Evolutionary conservation across 2,797 vertebrate genomes (phyloP).

Genomic region (Sebastes cheni): DNA sequence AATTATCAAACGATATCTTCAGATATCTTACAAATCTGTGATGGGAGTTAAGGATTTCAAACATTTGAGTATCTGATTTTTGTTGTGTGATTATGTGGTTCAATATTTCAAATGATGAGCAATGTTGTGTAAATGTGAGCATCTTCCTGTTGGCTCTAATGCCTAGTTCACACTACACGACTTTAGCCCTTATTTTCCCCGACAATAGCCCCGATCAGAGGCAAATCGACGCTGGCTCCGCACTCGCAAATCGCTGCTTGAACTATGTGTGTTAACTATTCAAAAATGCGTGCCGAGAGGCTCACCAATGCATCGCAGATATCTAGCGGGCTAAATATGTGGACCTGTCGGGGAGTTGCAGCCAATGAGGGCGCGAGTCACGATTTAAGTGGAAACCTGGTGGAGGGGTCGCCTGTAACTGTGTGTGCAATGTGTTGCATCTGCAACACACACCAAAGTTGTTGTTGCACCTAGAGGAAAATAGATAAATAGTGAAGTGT

Average conservation of each 20-base stretch:
- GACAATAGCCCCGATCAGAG: neutral
- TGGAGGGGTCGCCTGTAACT: neutral
- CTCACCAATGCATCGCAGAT: neutral
- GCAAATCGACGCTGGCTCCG: neutral
- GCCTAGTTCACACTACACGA: neutral
- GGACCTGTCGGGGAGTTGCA: neutral
- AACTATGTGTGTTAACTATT: neutral
- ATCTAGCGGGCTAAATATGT: neutral
- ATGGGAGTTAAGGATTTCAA: neutral
- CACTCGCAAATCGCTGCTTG: neutral
- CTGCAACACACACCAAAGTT: neutral
- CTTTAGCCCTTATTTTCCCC: neutral
- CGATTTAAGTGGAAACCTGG: neutral
- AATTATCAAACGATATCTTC: neutral
- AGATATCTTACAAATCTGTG: neutral
- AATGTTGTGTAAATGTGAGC: neutral
- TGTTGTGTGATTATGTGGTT: neutral
- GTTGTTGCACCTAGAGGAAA: neutral
- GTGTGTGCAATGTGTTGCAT: neutral
- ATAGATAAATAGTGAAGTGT: neutral
- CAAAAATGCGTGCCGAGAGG: neutral
- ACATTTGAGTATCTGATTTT: neutral
- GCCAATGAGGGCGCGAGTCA: neutral
- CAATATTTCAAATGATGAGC: neutral
- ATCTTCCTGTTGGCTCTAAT: neutral